These are phyloP conservation scores for Chouioia cunea DNA, from an alignment of 2,888 invertebrate species.

Conservation along the genomic window DNA sequence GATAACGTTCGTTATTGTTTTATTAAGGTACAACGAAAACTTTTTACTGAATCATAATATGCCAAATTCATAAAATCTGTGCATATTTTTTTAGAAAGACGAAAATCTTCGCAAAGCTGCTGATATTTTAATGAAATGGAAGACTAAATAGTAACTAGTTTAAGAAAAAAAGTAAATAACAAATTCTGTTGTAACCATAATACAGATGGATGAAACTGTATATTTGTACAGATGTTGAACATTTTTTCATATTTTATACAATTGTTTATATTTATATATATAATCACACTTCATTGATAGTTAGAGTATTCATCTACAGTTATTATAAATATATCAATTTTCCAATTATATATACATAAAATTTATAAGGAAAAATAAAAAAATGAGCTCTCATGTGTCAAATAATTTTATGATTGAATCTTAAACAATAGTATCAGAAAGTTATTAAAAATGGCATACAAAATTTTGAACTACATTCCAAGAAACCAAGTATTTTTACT, in stretches of 20 bases:
- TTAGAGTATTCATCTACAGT: too few species aligned
- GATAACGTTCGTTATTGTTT: conserved; percentile 93
- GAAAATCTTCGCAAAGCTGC: conserved; percentile 67
- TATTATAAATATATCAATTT: too few species aligned
- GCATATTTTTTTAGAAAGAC: conserved; percentile 76
- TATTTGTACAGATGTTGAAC: conserved; percentile 21
- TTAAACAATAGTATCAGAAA: too few species aligned
- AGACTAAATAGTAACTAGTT: conserved; percentile 48
- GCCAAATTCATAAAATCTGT: background rate
- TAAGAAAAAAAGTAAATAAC: background rate
- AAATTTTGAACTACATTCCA: too few species aligned
- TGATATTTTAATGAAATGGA: conserved; percentile 65
- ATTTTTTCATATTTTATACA: conserved; percentile 30
- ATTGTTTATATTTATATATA: background rate
- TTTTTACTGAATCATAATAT: background rate
- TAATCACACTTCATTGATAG: too few species aligned
- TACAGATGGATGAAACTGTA: conserved; percentile 10
- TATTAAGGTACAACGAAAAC: conserved; percentile 78
- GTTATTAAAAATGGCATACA: too few species aligned
- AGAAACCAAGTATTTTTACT: background rate
- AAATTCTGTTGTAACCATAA: background rate
- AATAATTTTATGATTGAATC: too few species aligned
- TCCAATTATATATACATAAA: too few species aligned
- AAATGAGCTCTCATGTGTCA: too few species aligned
- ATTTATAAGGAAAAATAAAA: too few species aligned